These are phyloP conservation scores for Agrochola lota DNA, from an alignment of 2,888 invertebrate species.

Conservation along the genomic window DNA sequence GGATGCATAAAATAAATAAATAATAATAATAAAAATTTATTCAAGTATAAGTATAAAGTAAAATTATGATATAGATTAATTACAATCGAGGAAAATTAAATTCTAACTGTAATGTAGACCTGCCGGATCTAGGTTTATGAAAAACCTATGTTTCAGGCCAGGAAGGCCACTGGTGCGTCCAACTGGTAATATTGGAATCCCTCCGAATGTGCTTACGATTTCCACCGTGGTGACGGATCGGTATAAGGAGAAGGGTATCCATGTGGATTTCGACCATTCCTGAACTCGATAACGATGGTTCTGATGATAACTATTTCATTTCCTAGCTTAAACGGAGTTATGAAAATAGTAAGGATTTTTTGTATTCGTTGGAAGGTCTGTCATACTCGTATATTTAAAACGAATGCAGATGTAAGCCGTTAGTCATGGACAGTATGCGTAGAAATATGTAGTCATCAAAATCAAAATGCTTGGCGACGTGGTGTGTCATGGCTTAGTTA, in stretches of 20 bases:
- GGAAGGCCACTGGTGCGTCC: too few relatives aligned
- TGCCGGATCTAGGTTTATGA: too few relatives aligned
- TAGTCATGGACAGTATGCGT: not conserved
- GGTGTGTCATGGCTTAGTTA: not conserved
- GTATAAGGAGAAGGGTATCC: not conserved
- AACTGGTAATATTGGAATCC: not conserved
- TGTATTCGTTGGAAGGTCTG: too few relatives aligned
- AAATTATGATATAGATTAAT: too few relatives aligned
- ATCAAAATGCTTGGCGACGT: not conserved
- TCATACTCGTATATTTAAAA: not conserved
- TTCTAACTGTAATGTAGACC: too few relatives aligned
- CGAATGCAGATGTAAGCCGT: not conserved
- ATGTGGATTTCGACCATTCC: too few relatives aligned
- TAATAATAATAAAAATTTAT: too few relatives aligned
- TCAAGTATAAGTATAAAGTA: too few relatives aligned
- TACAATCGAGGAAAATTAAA: too few relatives aligned
- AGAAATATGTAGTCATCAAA: constrained; percentile 1
- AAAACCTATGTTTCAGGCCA: too few relatives aligned
- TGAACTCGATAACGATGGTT: not conserved
- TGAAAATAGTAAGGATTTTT: not conserved
- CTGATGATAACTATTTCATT: not conserved
- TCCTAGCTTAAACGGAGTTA: not conserved
- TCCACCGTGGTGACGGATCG: not conserved
- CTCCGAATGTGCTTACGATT: not conserved
- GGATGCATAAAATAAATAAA: too few relatives aligned